A percentile compares a stretch with the other conserved stretches of the same genome.
phyloP scores from a whole-genome alignment of 2,888 invertebrate species.

The Philereme transversata region DNA sequence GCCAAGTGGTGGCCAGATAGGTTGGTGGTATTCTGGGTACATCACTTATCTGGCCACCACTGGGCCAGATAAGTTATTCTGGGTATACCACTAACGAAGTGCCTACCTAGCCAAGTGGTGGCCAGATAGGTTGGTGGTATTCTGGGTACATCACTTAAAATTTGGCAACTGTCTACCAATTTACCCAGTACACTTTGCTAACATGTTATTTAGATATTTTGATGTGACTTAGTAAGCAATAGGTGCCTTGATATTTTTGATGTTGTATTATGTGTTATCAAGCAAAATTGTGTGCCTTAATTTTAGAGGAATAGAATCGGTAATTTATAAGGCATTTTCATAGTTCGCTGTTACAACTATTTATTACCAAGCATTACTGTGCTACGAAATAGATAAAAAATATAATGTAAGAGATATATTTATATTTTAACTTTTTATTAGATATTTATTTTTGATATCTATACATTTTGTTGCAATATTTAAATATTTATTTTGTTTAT shows the following conservation, averaged over 20 bases:
- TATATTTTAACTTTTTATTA: not conserved
- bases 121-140: too few species aligned
- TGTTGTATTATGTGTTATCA: not conserved
- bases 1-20: too few species aligned
- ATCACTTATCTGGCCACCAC: too few species aligned
- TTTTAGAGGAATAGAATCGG: conserved; percentile 12
- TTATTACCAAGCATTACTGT: not conserved
- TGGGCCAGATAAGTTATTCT: too few species aligned
- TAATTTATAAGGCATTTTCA: conserved; percentile 4
- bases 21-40: too few species aligned
- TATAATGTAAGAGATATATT: conserved; percentile 1
- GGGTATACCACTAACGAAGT: too few species aligned
- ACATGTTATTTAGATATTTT: not conserved
- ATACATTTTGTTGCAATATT: conserved; percentile 7
- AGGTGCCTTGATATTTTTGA: conserved; percentile 5
- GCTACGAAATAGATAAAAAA: not conserved
- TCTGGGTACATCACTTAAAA: too few species aligned
- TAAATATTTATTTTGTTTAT: too few species aligned
- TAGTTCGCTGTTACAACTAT: conserved; percentile 1
- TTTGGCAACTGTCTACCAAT: too few species aligned
- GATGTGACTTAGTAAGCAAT: conserved; percentile 5
- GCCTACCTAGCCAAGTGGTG: too few species aligned
- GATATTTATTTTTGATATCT: conserved; percentile 4
- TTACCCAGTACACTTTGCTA: too few species aligned
- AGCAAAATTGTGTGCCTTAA: conserved; percentile 29